A percentile compares a stretch with the other conserved stretches of the same genome.
phyloP scores from a whole-genome alignment of 2,888 invertebrate genomes.

The Hemaris fuciformis region DNA sequence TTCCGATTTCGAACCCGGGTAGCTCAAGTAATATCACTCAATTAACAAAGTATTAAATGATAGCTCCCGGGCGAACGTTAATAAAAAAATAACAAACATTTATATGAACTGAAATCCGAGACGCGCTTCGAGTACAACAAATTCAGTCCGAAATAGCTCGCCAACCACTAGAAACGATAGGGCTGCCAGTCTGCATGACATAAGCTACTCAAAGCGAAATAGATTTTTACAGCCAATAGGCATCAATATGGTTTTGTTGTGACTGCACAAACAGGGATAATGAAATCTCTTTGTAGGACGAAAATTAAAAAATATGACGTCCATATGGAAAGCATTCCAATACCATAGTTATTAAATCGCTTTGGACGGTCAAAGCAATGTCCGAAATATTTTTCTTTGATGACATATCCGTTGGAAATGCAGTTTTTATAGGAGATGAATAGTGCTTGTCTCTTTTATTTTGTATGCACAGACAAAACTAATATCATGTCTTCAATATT shows the following conservation, averaged over 20 bases:
- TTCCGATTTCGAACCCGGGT: background rate
- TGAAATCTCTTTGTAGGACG: background rate
- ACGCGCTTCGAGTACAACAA: background rate
- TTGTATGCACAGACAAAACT: background rate
- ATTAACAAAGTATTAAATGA: background rate
- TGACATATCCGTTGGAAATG: background rate
- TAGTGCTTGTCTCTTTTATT: too few relatives aligned
- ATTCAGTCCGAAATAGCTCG: background rate
- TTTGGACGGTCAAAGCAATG: background rate
- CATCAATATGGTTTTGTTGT: background rate
- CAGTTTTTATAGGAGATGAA: background rate
- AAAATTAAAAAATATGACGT: background rate
- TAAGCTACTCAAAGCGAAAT: background rate
- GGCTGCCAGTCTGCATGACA: background rate
- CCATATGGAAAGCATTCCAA: background rate
- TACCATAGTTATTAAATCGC: background rate
- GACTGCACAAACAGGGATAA: background rate
- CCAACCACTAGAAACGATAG: slow-evolving; percentile 1
- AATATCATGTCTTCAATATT: slow-evolving; percentile 21
- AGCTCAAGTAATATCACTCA: background rate
- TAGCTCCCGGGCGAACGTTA: background rate
- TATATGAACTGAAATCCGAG: background rate
- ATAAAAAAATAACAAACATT: slow-evolving; percentile 1
- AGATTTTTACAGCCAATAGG: background rate
- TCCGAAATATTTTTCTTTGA: background rate